These are phyloP conservation scores for Myoxocephalus aenaeus DNA, from an alignment of 2,797 vertebrate species.

Conservation along the genomic window DNA sequence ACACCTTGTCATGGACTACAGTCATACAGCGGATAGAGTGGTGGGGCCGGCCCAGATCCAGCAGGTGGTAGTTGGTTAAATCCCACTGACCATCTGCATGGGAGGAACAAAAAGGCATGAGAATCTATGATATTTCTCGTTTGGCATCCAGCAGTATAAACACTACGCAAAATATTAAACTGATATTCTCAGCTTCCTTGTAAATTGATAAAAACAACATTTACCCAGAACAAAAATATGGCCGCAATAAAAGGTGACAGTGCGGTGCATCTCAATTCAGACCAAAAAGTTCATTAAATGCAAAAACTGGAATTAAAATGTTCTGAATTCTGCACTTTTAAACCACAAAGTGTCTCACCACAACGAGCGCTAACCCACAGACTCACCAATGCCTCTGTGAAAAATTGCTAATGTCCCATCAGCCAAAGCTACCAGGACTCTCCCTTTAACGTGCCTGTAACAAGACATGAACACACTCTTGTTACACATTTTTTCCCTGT, in stretches of 20 bases:
- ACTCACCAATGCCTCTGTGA: slow-evolving; percentile 90
- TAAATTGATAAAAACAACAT: neutral
- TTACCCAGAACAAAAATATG: neutral
- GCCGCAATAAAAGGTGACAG: neutral
- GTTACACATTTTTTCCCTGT: neutral
- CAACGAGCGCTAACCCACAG: neutral
- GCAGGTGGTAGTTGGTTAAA: slow-evolving; percentile 95
- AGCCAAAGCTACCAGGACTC: slow-evolving; percentile 95
- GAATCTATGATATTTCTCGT: neutral
- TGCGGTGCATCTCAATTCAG: neutral
- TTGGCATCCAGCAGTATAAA: neutral
- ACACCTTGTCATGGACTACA: slow-evolving; percentile 94
- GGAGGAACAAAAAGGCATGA: slow-evolving; percentile 10
- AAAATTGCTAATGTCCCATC: slow-evolving; percentile 97
- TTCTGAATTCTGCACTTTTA: neutral
- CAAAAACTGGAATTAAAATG: neutral
- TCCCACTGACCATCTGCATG: slow-evolving; percentile 94
- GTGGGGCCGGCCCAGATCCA: slow-evolving; percentile 96
- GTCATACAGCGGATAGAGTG: slow-evolving; percentile 99
- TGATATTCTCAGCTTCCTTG: neutral
- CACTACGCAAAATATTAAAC: neutral
- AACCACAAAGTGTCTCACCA: neutral
- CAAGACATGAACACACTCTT: neutral
- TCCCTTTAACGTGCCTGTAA: slow-evolving; percentile 94
- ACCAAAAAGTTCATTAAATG: neutral